phyloP scores from a whole-genome alignment of 1,140 invertebrate genomes.

The Dryas iulia region DNA sequence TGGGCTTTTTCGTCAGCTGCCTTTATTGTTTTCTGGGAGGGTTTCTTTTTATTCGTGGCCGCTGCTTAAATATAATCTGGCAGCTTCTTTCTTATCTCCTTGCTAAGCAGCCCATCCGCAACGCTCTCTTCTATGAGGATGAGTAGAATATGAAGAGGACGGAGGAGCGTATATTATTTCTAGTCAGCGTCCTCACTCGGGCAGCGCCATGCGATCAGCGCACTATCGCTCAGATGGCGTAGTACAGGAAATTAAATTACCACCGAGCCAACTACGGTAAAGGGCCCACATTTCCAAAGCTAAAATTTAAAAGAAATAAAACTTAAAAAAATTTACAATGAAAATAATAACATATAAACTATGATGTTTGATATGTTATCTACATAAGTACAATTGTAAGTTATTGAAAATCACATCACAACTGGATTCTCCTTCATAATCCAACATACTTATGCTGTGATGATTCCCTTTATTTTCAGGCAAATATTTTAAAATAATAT shows the following conservation, averaged over 20 bases:
- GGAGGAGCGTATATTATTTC: constrained; percentile 81
- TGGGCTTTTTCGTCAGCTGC: constrained; percentile 43
- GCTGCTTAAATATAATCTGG: constrained; percentile 83
- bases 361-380: too few species aligned
- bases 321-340: not conserved
- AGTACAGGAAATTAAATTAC: constrained; percentile 85
- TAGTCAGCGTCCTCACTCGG: constrained; percentile 86
- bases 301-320: constrained; percentile 59
- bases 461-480: too few species aligned
- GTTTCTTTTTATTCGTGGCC: constrained; percentile 81
- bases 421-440: too few species aligned
- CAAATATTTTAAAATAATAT: too few species aligned
- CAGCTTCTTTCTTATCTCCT: constrained; percentile 84
- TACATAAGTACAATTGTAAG: too few species aligned
- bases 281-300: constrained; percentile 89
- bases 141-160: constrained; percentile 82
- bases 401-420: too few species aligned
- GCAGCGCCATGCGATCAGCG: constrained; percentile 84
- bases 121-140: constrained; percentile 84
- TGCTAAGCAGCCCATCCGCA: constrained; percentile 79
- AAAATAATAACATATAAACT: not conserved
- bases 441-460: too few species aligned
- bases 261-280: constrained; percentile 85
- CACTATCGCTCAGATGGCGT: constrained; percentile 86
- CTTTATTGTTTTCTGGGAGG: constrained; percentile 56